Base-by-base conservation (phyloP, 2,888 invertebrate species). In the Hecatera dysodea region DNA sequence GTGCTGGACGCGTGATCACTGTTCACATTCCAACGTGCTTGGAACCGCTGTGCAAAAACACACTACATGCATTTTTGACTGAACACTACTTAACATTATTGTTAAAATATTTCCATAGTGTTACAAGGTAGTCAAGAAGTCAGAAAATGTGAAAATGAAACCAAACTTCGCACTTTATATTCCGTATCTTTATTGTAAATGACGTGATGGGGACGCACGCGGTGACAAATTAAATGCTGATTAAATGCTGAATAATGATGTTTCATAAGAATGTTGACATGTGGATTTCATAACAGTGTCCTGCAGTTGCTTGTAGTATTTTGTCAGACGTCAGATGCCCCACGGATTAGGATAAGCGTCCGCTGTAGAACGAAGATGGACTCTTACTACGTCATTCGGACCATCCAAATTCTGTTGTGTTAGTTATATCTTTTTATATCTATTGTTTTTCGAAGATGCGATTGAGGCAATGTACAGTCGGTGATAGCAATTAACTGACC, bases 1-100 rank as follows among this genome's bases (percentile, higher is more conserved):
- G 94, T 91, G 90, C 85, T 87, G 86, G 74, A 84, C 90, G 91
- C 90, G 89, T 94, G 95, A 94, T 94, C 92, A 90, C 90, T 89
- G 93, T 90, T 90, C 90, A 92, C 93, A 94, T 94, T 94, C 94
- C 94, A 81, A 89, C 90, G 91, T 90, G 90, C 89, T 90, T 89
- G 86, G 87, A 81, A 82, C 83, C 83, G 82, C 73, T 72, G 64
- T 76, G 73, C 73, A 83, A 78, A 85, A 85, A 76, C 72, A 78
- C 82, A 87, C 81, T 83, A 85, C 77, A 79, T 75, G 78, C 83
- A 76, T 77, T 78, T 79, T 75, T 78, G 81, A 86, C 75, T 76
- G 76, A 36, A 48, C 57, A 39, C 59, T 44, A 22, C 12, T 81
- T 66, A 61, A 75, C 76, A 75, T 73, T 73, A 67, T 71, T 50